Evolutionary conservation across 1,140 invertebrate species (phyloP), one percentile per base, ranked within the genome.

Genomic region (Nasonia giraulti): DNA sequence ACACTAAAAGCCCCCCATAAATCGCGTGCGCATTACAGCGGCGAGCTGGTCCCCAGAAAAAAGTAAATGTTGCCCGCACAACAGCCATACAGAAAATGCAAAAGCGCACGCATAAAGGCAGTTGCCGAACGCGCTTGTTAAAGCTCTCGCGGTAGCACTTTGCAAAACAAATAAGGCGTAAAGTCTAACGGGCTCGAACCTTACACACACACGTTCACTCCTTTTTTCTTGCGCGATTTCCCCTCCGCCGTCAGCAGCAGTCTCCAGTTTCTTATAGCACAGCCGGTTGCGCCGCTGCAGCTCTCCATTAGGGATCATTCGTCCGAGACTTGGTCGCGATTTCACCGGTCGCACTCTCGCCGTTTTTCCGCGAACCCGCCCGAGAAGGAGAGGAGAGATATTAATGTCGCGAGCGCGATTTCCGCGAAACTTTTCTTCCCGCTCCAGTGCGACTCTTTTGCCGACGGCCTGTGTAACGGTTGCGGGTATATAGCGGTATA

Each of bases 321-420:
- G 87, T 86, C 89, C 87, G 89, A 87, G 87, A 89, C 89, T 87
- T 81, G 68, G 81, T 79, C 81, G 55, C 82, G 85, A 85, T 86
- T 81, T 84, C 86, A 76, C 82, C 84, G 31, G 47, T 75, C 76
- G 73, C 76, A 83, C 55, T 75, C 81, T 80, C 74, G 62, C 80
- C 71, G 68, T 86, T 88, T 89, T 90, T 89, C 89, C 84, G 71
- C 78, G 90, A 91, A 91, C 83, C 55, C 55, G 55, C 20, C 55
- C 55, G 20, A 50, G 44, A 47, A 12, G 17, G 14, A 55, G 50
- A 55, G 86, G 75, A 84, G 87, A 87, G 87, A 87, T 86, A 90
- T 90, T 89, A 89, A 89, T 89, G 87, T 87, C 87, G 86, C 88
- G 82, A 27, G 86, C 85, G 84, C 68, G 84, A 87, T 88, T 87